phyloP scores from a whole-genome alignment of 2,797 vertebrate genomes.

The Enteromius treurensis region DNA sequence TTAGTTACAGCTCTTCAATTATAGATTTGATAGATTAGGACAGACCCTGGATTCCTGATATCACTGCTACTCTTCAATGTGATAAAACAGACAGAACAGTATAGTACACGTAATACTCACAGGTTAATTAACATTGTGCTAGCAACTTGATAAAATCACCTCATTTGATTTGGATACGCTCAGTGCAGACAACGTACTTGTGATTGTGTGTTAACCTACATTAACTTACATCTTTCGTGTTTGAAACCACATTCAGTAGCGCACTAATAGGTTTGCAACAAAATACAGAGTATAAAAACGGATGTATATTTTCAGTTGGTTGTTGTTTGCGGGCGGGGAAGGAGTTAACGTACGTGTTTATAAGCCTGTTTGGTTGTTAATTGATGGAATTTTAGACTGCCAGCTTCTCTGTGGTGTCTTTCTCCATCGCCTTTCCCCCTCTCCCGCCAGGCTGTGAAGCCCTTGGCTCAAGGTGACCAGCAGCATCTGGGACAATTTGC shows the following conservation, averaged over 20 bases:
- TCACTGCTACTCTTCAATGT: slow-evolving; percentile 23
- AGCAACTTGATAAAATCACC: slow-evolving; percentile 32
- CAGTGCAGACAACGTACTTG: slow-evolving; percentile 30
- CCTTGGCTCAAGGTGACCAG: slow-evolving; percentile 78
- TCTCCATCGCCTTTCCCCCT: slow-evolving; percentile 40
- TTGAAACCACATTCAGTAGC: slow-evolving; percentile 12
- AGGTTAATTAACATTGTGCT: slow-evolving; percentile 38
- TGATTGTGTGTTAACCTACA: slow-evolving; percentile 31
- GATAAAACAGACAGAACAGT: slow-evolving; percentile 42
- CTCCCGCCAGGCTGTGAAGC: slow-evolving; percentile 56
- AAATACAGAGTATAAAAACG: slow-evolving; percentile 12
- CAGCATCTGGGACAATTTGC: slow-evolving; percentile 74
- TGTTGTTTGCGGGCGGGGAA: not conserved
- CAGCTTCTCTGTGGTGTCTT: slow-evolving; percentile 25
- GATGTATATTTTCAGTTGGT: slow-evolving; percentile 12
- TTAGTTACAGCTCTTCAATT: slow-evolving; percentile 43
- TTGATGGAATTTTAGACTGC: slow-evolving; percentile 27
- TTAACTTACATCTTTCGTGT: slow-evolving; percentile 20
- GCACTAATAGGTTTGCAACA: not conserved
- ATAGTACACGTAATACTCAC: slow-evolving; percentile 25
- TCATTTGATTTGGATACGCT: slow-evolving; percentile 34
- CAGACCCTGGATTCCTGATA: slow-evolving; percentile 43
- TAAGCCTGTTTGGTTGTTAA: slow-evolving; percentile 18
- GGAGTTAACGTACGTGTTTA: slow-evolving; percentile 11
- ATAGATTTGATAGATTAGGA: slow-evolving; percentile 32